These are phyloP conservation scores for Ramphastos sulfuratus DNA, from an alignment of 2,113 vertebrate genomes.

Conservation along the genomic window DNA sequence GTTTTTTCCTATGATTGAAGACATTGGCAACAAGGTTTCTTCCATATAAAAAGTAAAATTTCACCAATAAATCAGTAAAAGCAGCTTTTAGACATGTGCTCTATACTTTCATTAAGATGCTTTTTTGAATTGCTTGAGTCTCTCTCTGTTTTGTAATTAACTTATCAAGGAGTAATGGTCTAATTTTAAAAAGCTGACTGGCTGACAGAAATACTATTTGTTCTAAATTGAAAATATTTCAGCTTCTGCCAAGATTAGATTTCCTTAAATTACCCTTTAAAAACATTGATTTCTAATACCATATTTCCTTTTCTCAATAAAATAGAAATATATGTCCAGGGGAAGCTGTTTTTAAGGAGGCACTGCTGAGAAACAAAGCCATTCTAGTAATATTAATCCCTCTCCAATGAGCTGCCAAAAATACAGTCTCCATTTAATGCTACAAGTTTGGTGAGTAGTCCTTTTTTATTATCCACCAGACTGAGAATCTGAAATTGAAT, in stretches of 20 bases:
- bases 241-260: conserved; percentile 65
- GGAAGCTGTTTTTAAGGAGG: conserved; percentile 34
- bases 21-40: neutral
- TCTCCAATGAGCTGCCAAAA: conserved; percentile 43
- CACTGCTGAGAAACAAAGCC: conserved; percentile 28
- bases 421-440: conserved; percentile 37
- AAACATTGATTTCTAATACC: conserved; percentile 62
- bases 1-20: conserved; percentile 44
- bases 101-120: conserved; percentile 6
- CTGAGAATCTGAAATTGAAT: conserved; percentile 64
- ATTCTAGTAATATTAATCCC: conserved; percentile 54
- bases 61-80: conserved; percentile 59
- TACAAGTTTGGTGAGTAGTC: conserved; percentile 30
- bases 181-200: conserved; percentile 48
- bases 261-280: conserved; percentile 67
- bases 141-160: conserved; percentile 65
- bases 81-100: conserved; percentile 32
- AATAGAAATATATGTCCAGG: conserved; percentile 50
- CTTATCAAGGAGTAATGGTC: conserved; percentile 64
- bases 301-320: conserved; percentile 51
- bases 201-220: conserved; percentile 62
- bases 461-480: conserved; percentile 62
- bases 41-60: conserved; percentile 28
- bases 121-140: conserved; percentile 42
- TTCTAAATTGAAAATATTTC: conserved; percentile 64